Evolutionary conservation across 1,140 invertebrate species (phyloP), one percentile per base, ranked within the genome.

Genomic region (Heliconius hewitsoni): DNA sequence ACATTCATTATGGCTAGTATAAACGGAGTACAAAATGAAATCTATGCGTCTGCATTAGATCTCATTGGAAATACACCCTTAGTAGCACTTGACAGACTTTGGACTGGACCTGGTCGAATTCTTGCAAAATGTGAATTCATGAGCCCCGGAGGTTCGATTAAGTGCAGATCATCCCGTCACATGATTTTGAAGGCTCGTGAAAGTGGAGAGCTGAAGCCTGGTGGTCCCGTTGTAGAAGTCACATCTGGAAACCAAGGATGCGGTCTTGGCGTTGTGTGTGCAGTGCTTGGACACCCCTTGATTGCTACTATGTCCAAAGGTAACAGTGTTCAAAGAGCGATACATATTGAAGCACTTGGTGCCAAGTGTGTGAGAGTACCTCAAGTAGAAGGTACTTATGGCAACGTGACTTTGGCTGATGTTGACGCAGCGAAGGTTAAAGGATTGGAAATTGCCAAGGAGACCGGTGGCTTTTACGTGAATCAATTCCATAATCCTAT

Each of bases 31-130:
- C 60, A 66, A 30, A 89, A 85, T 60, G 90, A 94, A 79, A 92
- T 94, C 72, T 91, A 90, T 76, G 74, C 90, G 27, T 94, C 92
- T 8, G 92, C 91, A 4, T 73, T 94, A 76, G 91, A 93, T 8
- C 85, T 94, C 0, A 94, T 94, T 66, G 92, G 92, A 8, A 90
- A 93, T 66, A 93, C 92, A 23, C 92, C 92, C 4, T 84, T 93
- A 34, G 87, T 93, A 6, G 92, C 92, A 16, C 81, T 93, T 18
- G 92, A 93, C 76, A 87, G 91, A 19, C 75, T 93, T 1, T 84
- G 92, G 78, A n/a, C 90, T 1, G 92, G 92, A 13, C 92, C 92
- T 3, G 91, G 92, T 13, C 74, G 92, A 55, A 89, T 93, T 72
- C 73, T 93, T 34, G 92, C 86, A 1, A 93, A 93, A 90, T 66